Evolutionary conservation across 2,888 invertebrate genomes (phyloP).

Genomic region (Bugulina stolonifera): DNA sequence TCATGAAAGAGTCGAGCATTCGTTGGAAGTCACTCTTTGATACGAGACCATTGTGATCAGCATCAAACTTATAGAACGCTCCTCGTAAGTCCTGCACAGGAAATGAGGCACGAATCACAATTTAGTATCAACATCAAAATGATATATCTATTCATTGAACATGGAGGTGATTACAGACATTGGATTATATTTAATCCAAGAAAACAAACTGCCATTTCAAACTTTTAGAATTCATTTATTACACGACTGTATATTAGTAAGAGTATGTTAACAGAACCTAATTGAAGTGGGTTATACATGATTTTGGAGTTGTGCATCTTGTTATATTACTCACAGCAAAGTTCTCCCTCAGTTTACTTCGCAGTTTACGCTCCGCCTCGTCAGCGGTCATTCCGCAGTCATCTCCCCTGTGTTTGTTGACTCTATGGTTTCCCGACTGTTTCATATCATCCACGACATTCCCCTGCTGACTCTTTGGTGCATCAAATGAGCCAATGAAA

Average conservation of each 20-base stretch:
- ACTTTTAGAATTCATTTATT: too few species aligned
- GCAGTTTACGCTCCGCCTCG: constrained; percentile 40
- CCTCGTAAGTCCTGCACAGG: constrained; percentile 42
- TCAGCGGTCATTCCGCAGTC: constrained; percentile 43
- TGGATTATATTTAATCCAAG: too few species aligned
- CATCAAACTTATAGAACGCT: constrained; percentile 51
- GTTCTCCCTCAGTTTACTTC: constrained; percentile 45
- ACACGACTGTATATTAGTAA: too few species aligned
- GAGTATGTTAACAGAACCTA: too few species aligned
- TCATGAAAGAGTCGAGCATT: constrained; percentile 47
- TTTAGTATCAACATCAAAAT: too few species aligned
- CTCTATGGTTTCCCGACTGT: constrained; percentile 42
- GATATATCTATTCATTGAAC: too few species aligned
- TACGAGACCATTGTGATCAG: constrained; percentile 42
- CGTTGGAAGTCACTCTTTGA: constrained; percentile 43
- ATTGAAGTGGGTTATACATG: too few species aligned
- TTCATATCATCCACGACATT: constrained; percentile 34
- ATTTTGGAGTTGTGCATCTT: too few species aligned
- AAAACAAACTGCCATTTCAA: too few species aligned
- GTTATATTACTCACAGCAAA: constrained; percentile 49
- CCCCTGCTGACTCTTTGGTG: constrained; percentile 36
- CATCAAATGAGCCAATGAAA: constrained; percentile 44
- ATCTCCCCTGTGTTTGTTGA: constrained; percentile 48
- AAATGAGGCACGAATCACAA: too few species aligned
- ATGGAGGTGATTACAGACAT: too few species aligned